Evolutionary conservation across 2,888 invertebrate species (phyloP), one percentile per base, ranked within the genome.

Genomic region (Sinentomon sp.): DNA sequence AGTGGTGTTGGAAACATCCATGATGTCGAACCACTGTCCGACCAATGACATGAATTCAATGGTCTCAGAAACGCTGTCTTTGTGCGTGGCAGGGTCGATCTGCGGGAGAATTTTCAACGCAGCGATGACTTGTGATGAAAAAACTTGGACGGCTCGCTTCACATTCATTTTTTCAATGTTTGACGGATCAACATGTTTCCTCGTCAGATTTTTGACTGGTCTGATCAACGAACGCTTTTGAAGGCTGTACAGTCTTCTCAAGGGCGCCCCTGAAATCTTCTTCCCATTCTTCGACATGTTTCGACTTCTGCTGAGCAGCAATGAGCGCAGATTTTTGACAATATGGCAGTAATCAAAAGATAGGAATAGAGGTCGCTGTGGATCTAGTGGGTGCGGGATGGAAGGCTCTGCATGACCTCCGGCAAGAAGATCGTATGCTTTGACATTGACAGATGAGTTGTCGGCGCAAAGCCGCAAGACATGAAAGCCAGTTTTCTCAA

Each of bases 161-260:
- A 39, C 38, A 23, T 36, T 38, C 39, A 37, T 39, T 28, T 39
- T 39, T 18, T 39, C 38, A 14, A 38, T 36, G 5, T 10, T 34
- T 1, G 34, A 33, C 4, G 39, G 39, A 25, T 32, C 26, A 7
- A 39, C 30, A 1, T 30, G 12, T 33, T 39, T 38, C 25, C 36
- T 20, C 3, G 32, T 32, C 12, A 39, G 19, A 23, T 28, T 27
- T 10, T 33, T 18, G 1, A 38, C 39, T 3, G 36, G 37, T 16
- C 36, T 39, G 3, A 39, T 22, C 1, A 28, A 27, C 7, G 34
- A 13, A 9, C 13, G n/a, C 20, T 27, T 27, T 19, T 37, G 36
- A 3, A 12, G 22, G 17, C 38, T 19, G 12, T 36, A 36, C 2
- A 37, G 13, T n/a, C 10, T 9, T 26, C 25, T 20, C 12, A 38